Conservation (phyloP, 2,797 vertebrate species). For the Tokudaia muenninki region DNA sequence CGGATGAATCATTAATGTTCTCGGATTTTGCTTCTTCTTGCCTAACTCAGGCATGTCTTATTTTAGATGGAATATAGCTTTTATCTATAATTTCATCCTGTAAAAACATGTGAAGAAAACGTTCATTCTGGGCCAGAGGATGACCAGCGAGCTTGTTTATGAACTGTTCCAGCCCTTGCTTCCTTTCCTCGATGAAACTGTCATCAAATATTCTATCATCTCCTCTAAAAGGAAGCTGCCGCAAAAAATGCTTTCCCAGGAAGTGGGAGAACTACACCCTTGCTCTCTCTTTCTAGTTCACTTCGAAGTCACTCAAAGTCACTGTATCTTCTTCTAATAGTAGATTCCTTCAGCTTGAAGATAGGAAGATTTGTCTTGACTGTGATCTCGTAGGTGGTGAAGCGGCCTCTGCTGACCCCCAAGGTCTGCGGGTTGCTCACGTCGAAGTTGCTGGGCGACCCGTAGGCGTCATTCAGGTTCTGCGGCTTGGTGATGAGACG, state of each 20-base stretch:
- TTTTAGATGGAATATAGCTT: no score
- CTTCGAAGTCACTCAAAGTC: slow-evolving; percentile 99
- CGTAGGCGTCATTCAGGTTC: slow-evolving; percentile 97
- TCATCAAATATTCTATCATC: no score
- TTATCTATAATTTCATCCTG: no score
- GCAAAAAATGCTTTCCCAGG: no score
- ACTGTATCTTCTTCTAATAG: slow-evolving; percentile 97
- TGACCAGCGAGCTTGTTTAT: slow-evolving; percentile 88
- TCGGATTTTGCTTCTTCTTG: no score
- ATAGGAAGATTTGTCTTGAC: slow-evolving; percentile 99
- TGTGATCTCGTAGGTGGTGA: slow-evolving; percentile 94
- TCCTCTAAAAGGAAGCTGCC: no score
- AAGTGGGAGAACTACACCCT: slow-evolving; percentile 88
- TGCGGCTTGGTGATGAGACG: slow-evolving; percentile 96
- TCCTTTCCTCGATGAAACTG: no score
- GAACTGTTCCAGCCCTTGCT: no score
- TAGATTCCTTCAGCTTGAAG: slow-evolving; percentile 99
- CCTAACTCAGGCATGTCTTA: no score
- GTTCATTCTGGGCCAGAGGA: no score
- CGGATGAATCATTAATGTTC: no score
- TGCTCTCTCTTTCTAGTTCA: slow-evolving; percentile 99
- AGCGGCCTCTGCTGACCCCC: slow-evolving; percentile 95
- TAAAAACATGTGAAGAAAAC: no score
- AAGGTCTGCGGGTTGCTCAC: slow-evolving; percentile 97
- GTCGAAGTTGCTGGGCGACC: slow-evolving; percentile 99